Evolutionary conservation across 2,113 vertebrate genomes (phyloP), one percentile per base, ranked within the genome.

Genomic region (Coracopsis vasa): DNA sequence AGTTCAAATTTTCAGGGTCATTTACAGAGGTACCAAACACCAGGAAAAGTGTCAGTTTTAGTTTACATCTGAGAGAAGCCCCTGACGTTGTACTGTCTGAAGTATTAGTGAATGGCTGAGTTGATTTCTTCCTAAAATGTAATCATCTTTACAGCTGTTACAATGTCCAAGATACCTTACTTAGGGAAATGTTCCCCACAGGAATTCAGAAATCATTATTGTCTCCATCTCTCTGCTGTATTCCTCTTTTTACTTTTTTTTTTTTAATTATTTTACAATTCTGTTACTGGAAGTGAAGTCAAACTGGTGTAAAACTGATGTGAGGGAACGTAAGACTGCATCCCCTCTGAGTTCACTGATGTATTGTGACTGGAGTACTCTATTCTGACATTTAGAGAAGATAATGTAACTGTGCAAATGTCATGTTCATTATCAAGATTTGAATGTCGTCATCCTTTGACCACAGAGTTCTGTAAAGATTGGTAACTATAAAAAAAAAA

Each of bases 371-470:
- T 80, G 42, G 19, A 69, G 65, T 75, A 33, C 28, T 94, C 78
- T 85, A 48, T 94, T 93, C 80, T 80, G 90, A 90, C 92, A 91
- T 94, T 96, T 96, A 73, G 90, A 81, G 93, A 95, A 67, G 65
- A 92, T 64, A 95, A 74, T 73, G 45, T 95, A 95, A 91, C 88
- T 96, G 85, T 92, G 93, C 95, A 97, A 97, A 97, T 95, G 94
- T 88, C 90, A 58, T 35, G 24, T 87, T 97, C 74, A 33, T 97
- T 96, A 95, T 86, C 61, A 58, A 88, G 91, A 80, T 73, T 72
- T 94, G 91, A 95, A 96, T 94, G 88, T 84, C 90, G 94, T 70
- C 86, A 86, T 94, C 58, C 80, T 95, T 92, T 90, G 94, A 91
- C 95, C 89, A 87, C 64, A 86, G 70, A 93, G 33, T 83, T 80